A percentile compares a stretch with the other conserved stretches of the same genome.
phyloP scores from a whole-genome alignment of 2,888 invertebrate genomes.

The Hyppa rectilinea region DNA sequence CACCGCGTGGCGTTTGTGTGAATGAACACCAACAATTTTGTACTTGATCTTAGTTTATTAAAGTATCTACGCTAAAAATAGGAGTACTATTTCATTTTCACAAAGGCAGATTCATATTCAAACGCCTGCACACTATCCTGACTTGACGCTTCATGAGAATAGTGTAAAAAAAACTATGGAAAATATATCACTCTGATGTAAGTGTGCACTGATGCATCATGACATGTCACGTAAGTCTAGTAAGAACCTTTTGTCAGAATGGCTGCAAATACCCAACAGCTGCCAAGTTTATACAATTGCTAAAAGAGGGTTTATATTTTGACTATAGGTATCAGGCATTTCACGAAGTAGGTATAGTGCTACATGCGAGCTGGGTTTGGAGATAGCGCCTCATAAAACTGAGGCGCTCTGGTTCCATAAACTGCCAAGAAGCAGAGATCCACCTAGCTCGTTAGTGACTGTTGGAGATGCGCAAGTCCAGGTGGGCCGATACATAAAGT shows the following conservation, averaged over 20 bases:
- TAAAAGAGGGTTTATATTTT: constrained; percentile 11
- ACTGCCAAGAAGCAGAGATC: no score
- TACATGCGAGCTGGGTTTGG: no score
- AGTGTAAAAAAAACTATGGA: no score
- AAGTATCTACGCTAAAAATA: background rate
- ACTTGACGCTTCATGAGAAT: background rate
- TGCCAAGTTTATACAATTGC: constrained; percentile 15
- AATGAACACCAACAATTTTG: no score
- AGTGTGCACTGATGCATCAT: background rate
- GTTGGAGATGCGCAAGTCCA: no score
- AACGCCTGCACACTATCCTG: background rate
- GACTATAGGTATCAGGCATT: background rate
- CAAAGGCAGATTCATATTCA: background rate
- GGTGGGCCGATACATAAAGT: no score
- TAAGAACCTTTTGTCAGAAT: background rate
- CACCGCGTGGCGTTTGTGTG: no score
- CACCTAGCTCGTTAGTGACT: no score
- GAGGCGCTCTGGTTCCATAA: no score
- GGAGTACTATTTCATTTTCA: background rate
- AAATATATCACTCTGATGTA: background rate
- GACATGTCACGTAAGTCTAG: background rate
- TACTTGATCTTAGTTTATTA: background rate
- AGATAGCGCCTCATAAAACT: no score
- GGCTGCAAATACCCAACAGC: background rate
- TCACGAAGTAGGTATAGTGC: background rate